Base-by-base conservation (phyloP, 2,888 invertebrate genomes). In the Drosophila imparisetae region DNA sequence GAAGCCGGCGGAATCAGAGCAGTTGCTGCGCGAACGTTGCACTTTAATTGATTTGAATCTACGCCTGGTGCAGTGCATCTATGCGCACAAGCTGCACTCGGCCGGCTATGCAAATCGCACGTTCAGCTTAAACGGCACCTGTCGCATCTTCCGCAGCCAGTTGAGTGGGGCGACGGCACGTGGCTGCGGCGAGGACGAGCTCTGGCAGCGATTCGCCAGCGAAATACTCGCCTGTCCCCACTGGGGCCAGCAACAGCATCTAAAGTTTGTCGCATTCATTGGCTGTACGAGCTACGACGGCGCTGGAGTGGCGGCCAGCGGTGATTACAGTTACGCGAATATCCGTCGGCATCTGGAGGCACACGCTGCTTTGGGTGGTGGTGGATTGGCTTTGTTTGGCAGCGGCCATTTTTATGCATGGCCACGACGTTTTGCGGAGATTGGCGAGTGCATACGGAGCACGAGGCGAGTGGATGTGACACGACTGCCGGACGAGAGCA, bases 321-420 rank as follows among this genome's bases (percentile, higher is more conserved):
- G 94, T 75, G 94, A 95, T 52, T 94, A 94, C 91, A 95, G 95
- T 0, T 96, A 96, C 90, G 95, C 95, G 58, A 96, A 96, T 91
- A 95, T 96, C 36, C 93, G 95, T 82, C 94, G 94, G 2, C 94
- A 96, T 76, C 95, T 96, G 10, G 95, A 96, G 91, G 97, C 96
- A 0, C 96, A 98, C 92, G 97, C 97, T n/a, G 98, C 98, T 0
- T 94, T 98, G 67, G 98, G 98, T 45, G 97, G 97, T 21, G 98
- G 98, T 32, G 98, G 98, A 0, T 93, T 99, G 70, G 98, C 98
- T 10, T 93, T 98, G 18, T 97, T 98, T 91, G 98, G 98, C 10
- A 97, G 97, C 0, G 98, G 96, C 1, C 98, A 97, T 90, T 94
- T 98, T 59, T 97, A 98, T 92, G 96, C 98, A 3, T 98, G 98